phyloP scores from a whole-genome alignment of 1,140 invertebrate genomes.

The Tenebrio molitor region DNA sequence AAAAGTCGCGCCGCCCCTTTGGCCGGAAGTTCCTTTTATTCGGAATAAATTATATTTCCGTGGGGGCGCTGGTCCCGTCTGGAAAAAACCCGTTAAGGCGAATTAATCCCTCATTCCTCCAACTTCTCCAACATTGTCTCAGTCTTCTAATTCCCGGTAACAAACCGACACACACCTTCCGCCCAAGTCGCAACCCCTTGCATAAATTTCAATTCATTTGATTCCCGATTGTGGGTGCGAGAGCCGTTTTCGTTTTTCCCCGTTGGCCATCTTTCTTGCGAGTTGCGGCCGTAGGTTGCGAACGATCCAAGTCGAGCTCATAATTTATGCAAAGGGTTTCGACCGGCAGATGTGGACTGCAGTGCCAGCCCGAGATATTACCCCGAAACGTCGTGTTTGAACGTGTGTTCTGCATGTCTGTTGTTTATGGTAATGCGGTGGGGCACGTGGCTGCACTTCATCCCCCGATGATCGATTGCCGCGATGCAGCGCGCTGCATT shows the following conservation, averaged over 20 bases:
- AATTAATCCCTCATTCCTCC: conserved; percentile 25
- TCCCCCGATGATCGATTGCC: conserved; percentile 11
- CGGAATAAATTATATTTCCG: conserved; percentile 26
- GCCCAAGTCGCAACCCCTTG: conserved; percentile 28
- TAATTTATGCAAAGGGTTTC: conserved; percentile 52
- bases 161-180: conserved; percentile 28
- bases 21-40: conserved; percentile 18
- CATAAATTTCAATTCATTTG: conserved; percentile 41
- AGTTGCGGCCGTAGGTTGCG: conserved; percentile 37
- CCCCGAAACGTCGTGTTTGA: conserved; percentile 46
- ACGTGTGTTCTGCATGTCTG: conserved; percentile 47
- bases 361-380: conserved; percentile 50
- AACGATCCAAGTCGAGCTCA: conserved; percentile 40
- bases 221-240: conserved; percentile 37
- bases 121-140: conserved; percentile 33
- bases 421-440: conserved; percentile 49
- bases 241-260: conserved; percentile 39
- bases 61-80: not conserved
- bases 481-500: conserved; percentile 9
- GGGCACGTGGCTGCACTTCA: conserved; percentile 33
- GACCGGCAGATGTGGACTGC: conserved; percentile 46
- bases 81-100: conserved; percentile 27
- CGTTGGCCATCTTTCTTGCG: conserved; percentile 39
- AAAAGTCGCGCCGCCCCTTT: conserved; percentile 13
- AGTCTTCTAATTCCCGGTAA: conserved; percentile 35